A percentile compares a stretch with the other conserved stretches of the same genome.
Conservation (phyloP, 2,888 invertebrate genomes). For the Cephus sareptanus region DNA sequence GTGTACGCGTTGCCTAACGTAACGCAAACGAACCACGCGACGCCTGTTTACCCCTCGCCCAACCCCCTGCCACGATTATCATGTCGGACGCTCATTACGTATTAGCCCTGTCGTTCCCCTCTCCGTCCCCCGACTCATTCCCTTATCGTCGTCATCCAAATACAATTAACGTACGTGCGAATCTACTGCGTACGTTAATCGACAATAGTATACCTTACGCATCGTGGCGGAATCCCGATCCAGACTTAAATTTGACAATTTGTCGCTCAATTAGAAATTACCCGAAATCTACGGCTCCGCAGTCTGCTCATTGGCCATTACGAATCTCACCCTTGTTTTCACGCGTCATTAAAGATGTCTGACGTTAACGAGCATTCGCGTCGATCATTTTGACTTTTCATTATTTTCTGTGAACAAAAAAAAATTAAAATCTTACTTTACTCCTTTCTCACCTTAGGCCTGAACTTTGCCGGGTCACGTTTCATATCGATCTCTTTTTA, state of each 20-base stretch:
- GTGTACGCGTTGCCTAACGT: conserved; percentile 12
- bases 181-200: neutral
- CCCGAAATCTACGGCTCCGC: too few species aligned
- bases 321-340: too few species aligned
- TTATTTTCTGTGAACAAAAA: too few species aligned
- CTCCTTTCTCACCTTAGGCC: neutral
- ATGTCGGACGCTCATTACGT: neutral
- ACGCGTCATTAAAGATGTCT: too few species aligned
- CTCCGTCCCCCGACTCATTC: neutral
- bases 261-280: too few species aligned
- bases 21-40: neutral
- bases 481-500: neutral
- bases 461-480: neutral
- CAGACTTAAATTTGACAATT: neutral
- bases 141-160: neutral
- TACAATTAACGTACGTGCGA: too few species aligned
- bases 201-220: neutral
- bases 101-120: neutral
- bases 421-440: neutral
- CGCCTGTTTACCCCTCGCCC: too few species aligned
- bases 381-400: too few species aligned
- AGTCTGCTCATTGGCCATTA: too few species aligned
- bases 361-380: too few species aligned
- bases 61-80: too few species aligned
- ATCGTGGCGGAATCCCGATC: too few species aligned